Evolutionary conservation across 2,888 invertebrate genomes (phyloP).

Genomic region (Metopia argyrocephala): DNA sequence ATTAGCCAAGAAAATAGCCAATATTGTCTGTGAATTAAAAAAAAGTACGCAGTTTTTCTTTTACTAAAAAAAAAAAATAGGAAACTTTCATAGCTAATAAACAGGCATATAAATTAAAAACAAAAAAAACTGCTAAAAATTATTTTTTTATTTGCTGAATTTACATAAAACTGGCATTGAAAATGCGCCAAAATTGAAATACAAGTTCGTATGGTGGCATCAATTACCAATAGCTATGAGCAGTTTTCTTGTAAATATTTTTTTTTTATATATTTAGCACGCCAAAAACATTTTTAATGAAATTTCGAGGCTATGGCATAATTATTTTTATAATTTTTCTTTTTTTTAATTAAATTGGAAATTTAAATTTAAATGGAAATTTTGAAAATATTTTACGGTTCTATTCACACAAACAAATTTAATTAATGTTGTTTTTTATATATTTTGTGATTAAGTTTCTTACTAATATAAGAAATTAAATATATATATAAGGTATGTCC

Average conservation of each 20-base stretch:
- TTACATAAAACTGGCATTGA: conserved; percentile 33
- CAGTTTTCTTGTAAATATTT: background rate
- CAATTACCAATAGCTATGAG: no score
- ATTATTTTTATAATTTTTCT: background rate
- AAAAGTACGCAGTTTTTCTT: conserved; percentile 5
- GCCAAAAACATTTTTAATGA: background rate
- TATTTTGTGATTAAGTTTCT: no score
- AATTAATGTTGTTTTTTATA: no score
- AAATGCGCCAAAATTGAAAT: conserved; percentile 12
- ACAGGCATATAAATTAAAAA: background rate
- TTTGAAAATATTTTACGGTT: background rate
- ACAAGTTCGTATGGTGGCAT: no score
- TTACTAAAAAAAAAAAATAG: no score
- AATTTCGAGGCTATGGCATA: background rate
- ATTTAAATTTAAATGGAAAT: background rate
- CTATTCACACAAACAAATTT: no score
- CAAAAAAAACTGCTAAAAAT: background rate
- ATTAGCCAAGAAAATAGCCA: no score
- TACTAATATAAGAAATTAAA: no score
- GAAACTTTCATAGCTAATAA: no score
- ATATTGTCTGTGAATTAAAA: background rate
- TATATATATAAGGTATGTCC: no score
- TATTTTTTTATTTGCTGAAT: background rate
- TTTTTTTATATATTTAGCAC: background rate
- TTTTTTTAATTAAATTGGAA: background rate